phyloP scores from a whole-genome alignment of 2,797 vertebrate species.

The Sphenodon punctatus region DNA sequence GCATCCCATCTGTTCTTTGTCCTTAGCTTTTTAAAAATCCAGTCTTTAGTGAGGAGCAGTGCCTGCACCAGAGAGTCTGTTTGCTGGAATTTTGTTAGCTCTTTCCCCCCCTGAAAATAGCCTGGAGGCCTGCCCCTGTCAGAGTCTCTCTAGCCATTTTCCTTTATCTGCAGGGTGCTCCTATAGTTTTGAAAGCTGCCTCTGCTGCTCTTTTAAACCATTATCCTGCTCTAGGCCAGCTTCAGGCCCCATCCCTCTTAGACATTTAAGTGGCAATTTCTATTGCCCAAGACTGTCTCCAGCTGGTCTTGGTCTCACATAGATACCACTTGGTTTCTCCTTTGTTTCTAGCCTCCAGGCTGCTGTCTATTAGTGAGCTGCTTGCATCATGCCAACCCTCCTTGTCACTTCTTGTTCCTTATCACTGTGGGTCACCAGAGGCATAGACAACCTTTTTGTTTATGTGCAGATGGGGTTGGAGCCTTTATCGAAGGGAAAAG shows the following conservation, averaged over 20 bases:
- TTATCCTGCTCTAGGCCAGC: not conserved
- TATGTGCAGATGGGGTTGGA: no score
- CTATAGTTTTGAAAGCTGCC: not conserved
- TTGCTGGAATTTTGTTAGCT: not conserved
- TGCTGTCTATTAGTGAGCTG: not conserved
- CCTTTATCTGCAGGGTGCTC: not conserved
- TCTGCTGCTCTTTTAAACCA: not conserved
- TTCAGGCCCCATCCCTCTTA: not conserved
- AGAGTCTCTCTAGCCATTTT: not conserved
- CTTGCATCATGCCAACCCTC: not conserved
- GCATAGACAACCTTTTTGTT: no score
- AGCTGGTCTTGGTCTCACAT: not conserved
- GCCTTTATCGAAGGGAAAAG: no score
- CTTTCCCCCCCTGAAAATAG: not conserved
- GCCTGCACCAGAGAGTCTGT: not conserved
- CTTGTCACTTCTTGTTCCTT: rapidly evolving
- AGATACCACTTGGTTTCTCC: not conserved
- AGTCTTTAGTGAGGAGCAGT: no score
- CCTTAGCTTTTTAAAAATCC: no score
- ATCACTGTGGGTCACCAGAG: no score
- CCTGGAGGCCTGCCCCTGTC: not conserved
- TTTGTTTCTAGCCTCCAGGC: not conserved
- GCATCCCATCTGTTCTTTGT: no score
- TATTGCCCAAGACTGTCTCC: rapidly evolving
- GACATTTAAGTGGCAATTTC: rapidly evolving